Evolutionary conservation across 2,888 invertebrate species (phyloP).

Genomic region (Odontocerum albicorne): DNA sequence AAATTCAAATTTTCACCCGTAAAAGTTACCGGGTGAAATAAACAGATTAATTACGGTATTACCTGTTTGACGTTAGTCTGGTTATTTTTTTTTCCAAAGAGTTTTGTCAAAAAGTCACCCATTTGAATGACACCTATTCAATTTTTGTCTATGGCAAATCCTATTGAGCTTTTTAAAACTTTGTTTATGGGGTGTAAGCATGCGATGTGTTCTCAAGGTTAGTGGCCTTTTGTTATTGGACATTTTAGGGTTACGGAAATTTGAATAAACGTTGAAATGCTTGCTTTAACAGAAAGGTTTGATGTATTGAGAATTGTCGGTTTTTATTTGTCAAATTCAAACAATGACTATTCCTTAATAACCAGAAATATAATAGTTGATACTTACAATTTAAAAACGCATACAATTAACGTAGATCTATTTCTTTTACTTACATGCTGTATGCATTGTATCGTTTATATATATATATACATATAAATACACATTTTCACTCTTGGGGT

Average conservation of each 20-base stretch:
- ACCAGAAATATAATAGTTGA: not conserved
- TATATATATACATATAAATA: too few relatives aligned
- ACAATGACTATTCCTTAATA: constrained; percentile 2
- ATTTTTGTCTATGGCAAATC: not conserved
- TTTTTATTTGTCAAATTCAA: not conserved
- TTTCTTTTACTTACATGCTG: too few relatives aligned
- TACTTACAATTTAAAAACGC: too few relatives aligned
- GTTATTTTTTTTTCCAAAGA: constrained; percentile 3
- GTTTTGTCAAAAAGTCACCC: too few relatives aligned
- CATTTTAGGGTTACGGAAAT: constrained; percentile 2
- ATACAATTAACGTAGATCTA: too few relatives aligned
- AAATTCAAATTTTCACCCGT: constrained; percentile 35
- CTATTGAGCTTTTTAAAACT: constrained; percentile 10
- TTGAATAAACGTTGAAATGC: too few relatives aligned
- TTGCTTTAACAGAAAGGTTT: too few relatives aligned
- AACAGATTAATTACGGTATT: constrained; percentile 36
- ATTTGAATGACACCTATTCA: constrained; percentile 11
- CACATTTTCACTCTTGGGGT: too few relatives aligned
- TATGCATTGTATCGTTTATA: too few relatives aligned
- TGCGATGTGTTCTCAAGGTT: constrained; percentile 11
- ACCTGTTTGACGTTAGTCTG: constrained; percentile 32
- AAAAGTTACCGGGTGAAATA: constrained; percentile 21
- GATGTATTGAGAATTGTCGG: too few relatives aligned
- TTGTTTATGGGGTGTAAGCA: constrained; percentile 10
- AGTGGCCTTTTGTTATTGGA: not conserved